Evolutionary conservation across 1,140 invertebrate genomes (phyloP), one percentile per base, ranked within the genome.

Genomic region (Cydia pomonella): DNA sequence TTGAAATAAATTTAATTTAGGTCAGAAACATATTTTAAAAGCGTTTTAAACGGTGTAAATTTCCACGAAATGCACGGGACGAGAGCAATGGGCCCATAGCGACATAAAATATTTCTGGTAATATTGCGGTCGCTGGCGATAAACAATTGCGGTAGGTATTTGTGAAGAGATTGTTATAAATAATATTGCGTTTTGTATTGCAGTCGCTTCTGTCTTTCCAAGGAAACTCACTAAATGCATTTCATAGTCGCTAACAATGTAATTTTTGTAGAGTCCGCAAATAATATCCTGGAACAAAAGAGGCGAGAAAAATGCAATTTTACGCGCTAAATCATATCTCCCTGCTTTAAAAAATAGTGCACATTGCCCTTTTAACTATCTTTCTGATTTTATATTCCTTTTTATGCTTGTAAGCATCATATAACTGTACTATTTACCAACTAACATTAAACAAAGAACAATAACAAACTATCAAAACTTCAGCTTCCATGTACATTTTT

Each of bases 131-230:
- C 88, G 88, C 84, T 83, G 85, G 87, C 81, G 83, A 88, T 84
- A 86, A 87, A 82, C 85, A 86, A 81, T 89, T 84, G 82, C 82
- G 84, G 81, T 5, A 50, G 83, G 78, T 84, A 83, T 84, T 87
- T 87, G 84, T 84, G 87, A 85, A 88, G 83, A 90, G 84, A 87
- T 89, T 87, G 88, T 90, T 88, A 82, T 88, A 89, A 88, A 89
- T 89, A 89, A 89, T 59, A 59, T 89, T 86, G 85, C 85, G 85
- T 86, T 86, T 85, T 72, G 83, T 86, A 86, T 82, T 84, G 84
- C 41, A 47, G 29, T n/a, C 64, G 29, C 25, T 64, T 33, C 29
- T 23, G 29, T 69, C n/a, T 33, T 16, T 41, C 7, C 64, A 38
- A 69, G 29, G 64, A 69, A 69, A 69, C 27, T 69, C n/a, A 18